These are phyloP conservation scores for Drosophila percnosoma DNA, from an alignment of 2,888 invertebrate species.

Conservation along the genomic window DNA sequence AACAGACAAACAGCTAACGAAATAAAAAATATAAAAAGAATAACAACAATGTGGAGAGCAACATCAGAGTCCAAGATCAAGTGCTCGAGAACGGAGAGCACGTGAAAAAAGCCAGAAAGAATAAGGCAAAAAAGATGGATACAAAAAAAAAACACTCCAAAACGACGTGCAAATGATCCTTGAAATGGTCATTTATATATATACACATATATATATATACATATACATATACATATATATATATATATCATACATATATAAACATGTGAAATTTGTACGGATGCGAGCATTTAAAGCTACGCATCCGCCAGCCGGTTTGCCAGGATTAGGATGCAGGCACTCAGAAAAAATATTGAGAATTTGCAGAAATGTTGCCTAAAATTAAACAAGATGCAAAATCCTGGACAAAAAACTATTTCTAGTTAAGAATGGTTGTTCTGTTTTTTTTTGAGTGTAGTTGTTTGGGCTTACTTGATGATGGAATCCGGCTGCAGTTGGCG, in stretches of 20 bases:
- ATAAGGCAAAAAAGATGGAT: conserved; percentile 28
- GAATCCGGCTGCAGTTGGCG: conserved; percentile 73
- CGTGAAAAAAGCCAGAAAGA: conserved; percentile 9
- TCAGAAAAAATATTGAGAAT: neutral
- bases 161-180: conserved; percentile 74
- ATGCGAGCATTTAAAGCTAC: conserved; percentile 6
- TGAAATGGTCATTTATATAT: conserved; percentile 47
- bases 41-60: conserved; percentile 61
- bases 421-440: no score
- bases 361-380: neutral
- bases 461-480: conserved; percentile 81
- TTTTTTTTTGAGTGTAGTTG: neutral
- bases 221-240: conserved; percentile 9
- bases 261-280: neutral
- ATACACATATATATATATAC: conserved; percentile 11
- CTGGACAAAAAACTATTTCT: neutral
- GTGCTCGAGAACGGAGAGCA: conserved; percentile 63
- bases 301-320: conserved; percentile 1
- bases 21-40: conserved; percentile 43
- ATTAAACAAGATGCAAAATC: neutral
- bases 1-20: conserved; percentile 72
- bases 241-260: neutral
- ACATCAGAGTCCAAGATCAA: conserved; percentile 63
- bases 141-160: conserved; percentile 68
- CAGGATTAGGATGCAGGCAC: conserved; percentile 1